These are phyloP conservation scores for Thalpophila matura DNA, from an alignment of 2,888 invertebrate genomes.

Conservation along the genomic window DNA sequence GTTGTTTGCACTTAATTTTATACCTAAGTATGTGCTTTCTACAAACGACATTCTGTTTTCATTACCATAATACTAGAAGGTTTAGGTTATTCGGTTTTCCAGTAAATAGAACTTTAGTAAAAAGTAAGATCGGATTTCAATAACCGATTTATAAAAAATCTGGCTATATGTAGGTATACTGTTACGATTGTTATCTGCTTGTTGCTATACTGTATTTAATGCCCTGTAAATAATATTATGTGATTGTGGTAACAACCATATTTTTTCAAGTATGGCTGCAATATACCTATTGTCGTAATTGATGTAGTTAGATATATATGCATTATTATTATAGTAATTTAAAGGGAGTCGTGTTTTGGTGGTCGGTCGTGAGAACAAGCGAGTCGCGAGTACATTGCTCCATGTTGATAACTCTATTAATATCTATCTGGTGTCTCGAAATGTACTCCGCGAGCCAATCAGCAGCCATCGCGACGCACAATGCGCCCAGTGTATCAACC, in stretches of 20 bases:
- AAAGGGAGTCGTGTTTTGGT: conserved; percentile 22
- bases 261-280: conserved; percentile 5
- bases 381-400: conserved; percentile 81
- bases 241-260: background rate
- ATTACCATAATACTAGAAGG: conserved; percentile 35
- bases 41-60: conserved; percentile 47
- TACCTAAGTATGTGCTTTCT: conserved; percentile 43
- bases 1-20: conserved; percentile 55
- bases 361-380: conserved; percentile 42
- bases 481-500: conserved; percentile 45
- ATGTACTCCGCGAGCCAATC: conserved; percentile 75
- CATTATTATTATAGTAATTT: conserved; percentile 15
- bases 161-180: no score
- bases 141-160: background rate
- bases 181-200: conserved; percentile 7
- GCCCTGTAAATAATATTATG: background rate
- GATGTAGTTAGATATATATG: conserved; percentile 7
- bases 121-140: background rate
- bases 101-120: conserved; percentile 13
- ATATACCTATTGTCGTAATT: background rate
- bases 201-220: conserved; percentile 23
- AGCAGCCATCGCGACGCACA: conserved; percentile 61
- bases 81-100: conserved; percentile 25
- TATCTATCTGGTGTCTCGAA: conserved; percentile 80
- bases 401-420: conserved; percentile 86